phyloP scores from a whole-genome alignment of 2,797 vertebrate genomes.

The Ibycter americanus region DNA sequence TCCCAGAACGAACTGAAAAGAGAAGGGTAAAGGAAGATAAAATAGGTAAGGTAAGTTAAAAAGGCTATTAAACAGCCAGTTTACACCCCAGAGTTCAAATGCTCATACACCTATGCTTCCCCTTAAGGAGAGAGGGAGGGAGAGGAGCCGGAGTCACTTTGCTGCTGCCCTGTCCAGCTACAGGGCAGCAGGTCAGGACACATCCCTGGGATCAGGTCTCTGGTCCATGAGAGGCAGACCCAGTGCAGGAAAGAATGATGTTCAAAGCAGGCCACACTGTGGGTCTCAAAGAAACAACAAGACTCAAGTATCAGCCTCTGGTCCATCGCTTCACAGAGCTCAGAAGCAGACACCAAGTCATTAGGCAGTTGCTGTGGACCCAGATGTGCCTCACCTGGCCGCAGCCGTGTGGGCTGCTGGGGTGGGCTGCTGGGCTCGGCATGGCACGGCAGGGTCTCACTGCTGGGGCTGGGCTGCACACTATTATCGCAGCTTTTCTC shows the following conservation, averaged over 20 bases:
- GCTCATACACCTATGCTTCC: neutral
- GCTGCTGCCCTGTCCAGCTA: neutral
- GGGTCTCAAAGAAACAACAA: neutral
- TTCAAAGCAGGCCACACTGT: neutral
- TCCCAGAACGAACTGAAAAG: neutral
- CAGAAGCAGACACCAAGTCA: neutral
- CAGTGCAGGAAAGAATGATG: neutral
- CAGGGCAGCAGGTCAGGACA: neutral
- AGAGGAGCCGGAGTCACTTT: neutral
- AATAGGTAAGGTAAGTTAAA: neutral
- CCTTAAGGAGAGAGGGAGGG: neutral
- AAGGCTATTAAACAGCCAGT: neutral
- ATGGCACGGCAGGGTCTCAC: accelerated
- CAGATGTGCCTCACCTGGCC: accelerated
- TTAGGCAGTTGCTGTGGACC: neutral
- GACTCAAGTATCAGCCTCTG: neutral
- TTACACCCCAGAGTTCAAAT: neutral
- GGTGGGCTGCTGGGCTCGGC: neutral
- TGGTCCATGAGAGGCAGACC: neutral
- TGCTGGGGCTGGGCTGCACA: neutral
- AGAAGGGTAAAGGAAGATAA: neutral
- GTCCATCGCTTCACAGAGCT: neutral
- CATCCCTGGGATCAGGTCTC: neutral
- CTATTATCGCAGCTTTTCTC: neutral
- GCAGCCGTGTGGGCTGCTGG: accelerated